These are phyloP conservation scores for Pseudachorutes palmiensis DNA, from an alignment of 1,140 invertebrate genomes.

Conservation along the genomic window DNA sequence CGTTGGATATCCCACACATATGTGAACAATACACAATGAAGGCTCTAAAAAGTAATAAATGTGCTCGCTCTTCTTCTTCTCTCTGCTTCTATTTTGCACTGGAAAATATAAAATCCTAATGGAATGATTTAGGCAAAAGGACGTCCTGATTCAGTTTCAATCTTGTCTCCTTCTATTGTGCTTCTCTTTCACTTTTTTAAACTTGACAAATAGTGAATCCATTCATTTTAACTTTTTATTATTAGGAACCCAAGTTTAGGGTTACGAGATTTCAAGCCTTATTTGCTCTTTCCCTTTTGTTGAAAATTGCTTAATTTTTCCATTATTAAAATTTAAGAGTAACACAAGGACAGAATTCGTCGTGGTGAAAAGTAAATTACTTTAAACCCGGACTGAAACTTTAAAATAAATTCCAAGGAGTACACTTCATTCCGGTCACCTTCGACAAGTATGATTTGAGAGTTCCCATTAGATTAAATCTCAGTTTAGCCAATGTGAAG, in stretches of 20 bases:
- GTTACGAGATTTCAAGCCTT: not conserved
- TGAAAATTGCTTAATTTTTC: not conserved
- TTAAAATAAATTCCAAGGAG: too few relatives aligned
- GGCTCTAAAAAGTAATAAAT: conserved; percentile 11
- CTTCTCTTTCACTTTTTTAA: conserved; percentile 1
- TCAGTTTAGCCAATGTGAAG: too few relatives aligned
- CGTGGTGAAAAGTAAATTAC: too few relatives aligned
- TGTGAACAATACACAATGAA: conserved; percentile 5
- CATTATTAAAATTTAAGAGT: too few relatives aligned
- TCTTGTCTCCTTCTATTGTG: too few relatives aligned
- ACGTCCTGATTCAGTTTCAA: conserved; percentile 4
- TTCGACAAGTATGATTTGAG: too few relatives aligned
- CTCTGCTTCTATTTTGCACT: not conserved
- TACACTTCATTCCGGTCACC: too few relatives aligned
- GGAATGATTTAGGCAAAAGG: not conserved
- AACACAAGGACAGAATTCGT: too few relatives aligned
- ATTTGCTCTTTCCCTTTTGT: not conserved
- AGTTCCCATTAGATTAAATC: too few relatives aligned
- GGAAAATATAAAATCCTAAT: not conserved
- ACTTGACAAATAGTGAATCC: conserved; percentile 2
- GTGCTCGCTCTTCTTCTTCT: not conserved
- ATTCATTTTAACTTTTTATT: conserved; percentile 3
- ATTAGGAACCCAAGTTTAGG: not conserved
- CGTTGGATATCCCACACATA: too few relatives aligned
- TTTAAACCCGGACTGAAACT: too few relatives aligned